These are phyloP conservation scores for Drusus annulatus DNA, from an alignment of 1,140 invertebrate genomes.

Conservation along the genomic window DNA sequence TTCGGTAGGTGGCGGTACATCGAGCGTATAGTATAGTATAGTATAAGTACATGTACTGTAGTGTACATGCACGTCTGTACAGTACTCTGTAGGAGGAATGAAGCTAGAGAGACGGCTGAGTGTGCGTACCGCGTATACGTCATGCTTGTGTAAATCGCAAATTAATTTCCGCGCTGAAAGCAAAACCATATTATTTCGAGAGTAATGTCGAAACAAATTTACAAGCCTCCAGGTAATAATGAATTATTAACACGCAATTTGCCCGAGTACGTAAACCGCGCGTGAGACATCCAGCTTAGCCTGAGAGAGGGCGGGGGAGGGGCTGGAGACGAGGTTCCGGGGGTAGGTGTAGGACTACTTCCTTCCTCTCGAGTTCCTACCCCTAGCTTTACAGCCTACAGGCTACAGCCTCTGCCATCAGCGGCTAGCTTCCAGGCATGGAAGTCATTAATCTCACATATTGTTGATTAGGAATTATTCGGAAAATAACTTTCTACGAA, in stretches of 20 bases:
- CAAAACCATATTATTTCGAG: conserved; percentile 56
- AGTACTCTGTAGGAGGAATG: no score
- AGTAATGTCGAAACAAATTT: conserved; percentile 55
- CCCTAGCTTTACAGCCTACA: neutral
- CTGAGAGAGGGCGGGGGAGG: neutral
- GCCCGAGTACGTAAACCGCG: conserved; percentile 13
- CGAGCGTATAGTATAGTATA: no score
- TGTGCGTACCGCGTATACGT: neutral
- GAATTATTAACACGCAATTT: conserved; percentile 55
- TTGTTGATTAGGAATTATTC: no score
- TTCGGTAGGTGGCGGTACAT: no score
- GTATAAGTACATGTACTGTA: no score
- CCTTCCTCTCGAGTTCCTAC: no score
- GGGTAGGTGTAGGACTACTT: no score
- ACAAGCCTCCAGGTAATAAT: conserved; percentile 55
- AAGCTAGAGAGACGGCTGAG: no score
- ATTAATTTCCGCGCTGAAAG: conserved; percentile 49
- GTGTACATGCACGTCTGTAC: no score
- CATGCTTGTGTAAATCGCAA: conserved; percentile 36
- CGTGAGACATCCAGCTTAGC: neutral
- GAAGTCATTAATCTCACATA: no score
- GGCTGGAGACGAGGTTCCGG: no score
- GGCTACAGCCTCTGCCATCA: neutral
- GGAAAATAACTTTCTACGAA: no score
- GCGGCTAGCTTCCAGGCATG: neutral